These are phyloP conservation scores for Meliscaeva auricollis DNA, from an alignment of 2,888 invertebrate species.

Conservation along the genomic window DNA sequence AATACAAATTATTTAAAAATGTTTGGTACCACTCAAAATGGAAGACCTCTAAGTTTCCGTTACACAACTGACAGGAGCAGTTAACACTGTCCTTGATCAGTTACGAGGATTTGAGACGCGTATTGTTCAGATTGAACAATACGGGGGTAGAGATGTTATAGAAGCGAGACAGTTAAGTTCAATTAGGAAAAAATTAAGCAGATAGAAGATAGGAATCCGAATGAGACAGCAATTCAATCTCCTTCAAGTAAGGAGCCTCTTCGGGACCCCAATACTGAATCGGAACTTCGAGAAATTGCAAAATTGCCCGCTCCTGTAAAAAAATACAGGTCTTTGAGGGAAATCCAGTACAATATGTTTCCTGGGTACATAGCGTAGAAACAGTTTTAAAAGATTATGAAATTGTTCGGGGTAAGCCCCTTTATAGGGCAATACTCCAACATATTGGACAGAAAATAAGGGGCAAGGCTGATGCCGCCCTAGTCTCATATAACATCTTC, in stretches of 20 bases:
- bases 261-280: slow-evolving; percentile 5
- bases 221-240: not conserved
- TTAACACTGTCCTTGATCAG: slow-evolving; percentile 43
- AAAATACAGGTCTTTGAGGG: slow-evolving; percentile 60
- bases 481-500: slow-evolving; percentile 60
- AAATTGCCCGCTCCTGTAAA: slow-evolving; percentile 59
- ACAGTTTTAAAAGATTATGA: slow-evolving; percentile 59
- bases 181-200: slow-evolving; percentile 6
- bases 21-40: too few relatives aligned
- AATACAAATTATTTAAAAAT: too few relatives aligned
- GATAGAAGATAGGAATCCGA: not conserved
- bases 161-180: slow-evolving; percentile 1
- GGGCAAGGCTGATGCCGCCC: slow-evolving; percentile 51
- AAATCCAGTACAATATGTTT: slow-evolving; percentile 65
- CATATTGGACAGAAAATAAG: slow-evolving; percentile 57
- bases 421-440: slow-evolving; percentile 66
- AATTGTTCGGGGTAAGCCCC: slow-evolving; percentile 56
- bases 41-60: slow-evolving; percentile 32
- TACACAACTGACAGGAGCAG: slow-evolving; percentile 30
- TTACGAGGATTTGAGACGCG: slow-evolving; percentile 22
- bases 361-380: slow-evolving; percentile 64
- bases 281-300: slow-evolving; percentile 12
- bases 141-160: not conserved
- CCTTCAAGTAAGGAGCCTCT: not conserved
- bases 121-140: slow-evolving; percentile 3